A percentile compares a stretch with the other conserved stretches of the same genome.
These are phyloP conservation scores for Mythimna ferrago DNA, from an alignment of 2,888 invertebrate species.

Conservation along the genomic window DNA sequence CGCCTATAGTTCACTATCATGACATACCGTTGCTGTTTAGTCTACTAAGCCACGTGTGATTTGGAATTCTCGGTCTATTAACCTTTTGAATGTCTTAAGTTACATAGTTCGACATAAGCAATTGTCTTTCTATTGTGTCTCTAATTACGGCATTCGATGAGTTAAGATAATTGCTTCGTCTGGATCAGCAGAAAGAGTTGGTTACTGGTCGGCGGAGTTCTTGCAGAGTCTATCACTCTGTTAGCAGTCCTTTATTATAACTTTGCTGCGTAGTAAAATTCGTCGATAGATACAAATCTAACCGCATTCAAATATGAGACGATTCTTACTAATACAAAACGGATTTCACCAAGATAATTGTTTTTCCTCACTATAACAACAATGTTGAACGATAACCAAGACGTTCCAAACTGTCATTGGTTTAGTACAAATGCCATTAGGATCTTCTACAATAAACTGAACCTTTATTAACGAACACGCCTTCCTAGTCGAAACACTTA, in stretches of 20 bases:
- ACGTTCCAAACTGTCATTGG: neutral
- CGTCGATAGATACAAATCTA: neutral
- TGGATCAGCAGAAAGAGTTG: neutral
- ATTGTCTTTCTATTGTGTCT: too few relatives aligned
- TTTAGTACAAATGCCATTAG: neutral
- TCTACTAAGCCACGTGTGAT: constrained; percentile 14
- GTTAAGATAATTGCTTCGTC: constrained; percentile 1
- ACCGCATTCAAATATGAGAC: too few relatives aligned
- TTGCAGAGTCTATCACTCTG: neutral
- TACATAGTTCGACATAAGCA: too few relatives aligned
- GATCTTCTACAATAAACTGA: neutral
- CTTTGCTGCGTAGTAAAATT: neutral
- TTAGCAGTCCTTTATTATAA: neutral
- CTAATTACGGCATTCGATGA: too few relatives aligned
- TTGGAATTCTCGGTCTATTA: neutral
- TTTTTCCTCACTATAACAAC: too few relatives aligned
- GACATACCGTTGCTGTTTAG: constrained; percentile 13
- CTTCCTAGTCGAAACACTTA: neutral
- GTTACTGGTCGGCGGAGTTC: neutral
- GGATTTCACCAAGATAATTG: too few relatives aligned
- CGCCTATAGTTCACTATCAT: constrained; percentile 30
- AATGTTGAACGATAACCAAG: too few relatives aligned
- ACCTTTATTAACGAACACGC: neutral
- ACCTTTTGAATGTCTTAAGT: too few relatives aligned
- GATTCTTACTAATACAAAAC: neutral